Evolutionary conservation across 2,797 vertebrate species (phyloP).

Genomic region (Cyprinella venusta): DNA sequence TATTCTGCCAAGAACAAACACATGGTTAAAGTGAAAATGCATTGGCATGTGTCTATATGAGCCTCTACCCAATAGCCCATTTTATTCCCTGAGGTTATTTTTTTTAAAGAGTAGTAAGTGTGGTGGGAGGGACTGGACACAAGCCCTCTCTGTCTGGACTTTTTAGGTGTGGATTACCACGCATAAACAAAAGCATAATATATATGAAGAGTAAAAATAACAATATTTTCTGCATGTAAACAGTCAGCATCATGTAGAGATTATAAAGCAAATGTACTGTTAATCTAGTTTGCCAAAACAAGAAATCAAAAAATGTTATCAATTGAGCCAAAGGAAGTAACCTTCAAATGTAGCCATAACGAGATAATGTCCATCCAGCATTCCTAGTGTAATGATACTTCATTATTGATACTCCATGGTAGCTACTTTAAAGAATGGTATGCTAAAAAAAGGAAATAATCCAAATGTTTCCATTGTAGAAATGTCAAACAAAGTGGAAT

Average conservation of each 20-base stretch:
- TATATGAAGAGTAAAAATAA: neutral
- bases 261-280: neutral
- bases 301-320: slow-evolving; percentile 34
- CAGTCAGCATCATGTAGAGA: neutral
- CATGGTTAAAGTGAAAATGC: slow-evolving; percentile 33
- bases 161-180: neutral
- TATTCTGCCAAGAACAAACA: slow-evolving; percentile 41
- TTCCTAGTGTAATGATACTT: neutral
- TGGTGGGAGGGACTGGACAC: neutral
- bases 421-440: neutral
- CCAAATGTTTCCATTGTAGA: too few species aligned
- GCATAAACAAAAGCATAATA: slow-evolving; percentile 1
- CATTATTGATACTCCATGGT: neutral
- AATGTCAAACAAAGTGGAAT: neutral
- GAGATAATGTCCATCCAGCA: neutral
- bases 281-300: neutral
- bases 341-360: slow-evolving; percentile 39
- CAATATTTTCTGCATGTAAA: neutral
- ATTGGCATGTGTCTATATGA: slow-evolving; percentile 32
- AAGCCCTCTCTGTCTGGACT: neutral
- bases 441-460: neutral
- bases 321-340: slow-evolving; percentile 4
- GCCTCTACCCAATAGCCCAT: neutral
- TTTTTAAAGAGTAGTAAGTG: neutral
- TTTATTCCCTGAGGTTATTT: neutral